These are phyloP conservation scores for Potorous gilbertii DNA, from an alignment of 2,797 vertebrate genomes.

Conservation along the genomic window DNA sequence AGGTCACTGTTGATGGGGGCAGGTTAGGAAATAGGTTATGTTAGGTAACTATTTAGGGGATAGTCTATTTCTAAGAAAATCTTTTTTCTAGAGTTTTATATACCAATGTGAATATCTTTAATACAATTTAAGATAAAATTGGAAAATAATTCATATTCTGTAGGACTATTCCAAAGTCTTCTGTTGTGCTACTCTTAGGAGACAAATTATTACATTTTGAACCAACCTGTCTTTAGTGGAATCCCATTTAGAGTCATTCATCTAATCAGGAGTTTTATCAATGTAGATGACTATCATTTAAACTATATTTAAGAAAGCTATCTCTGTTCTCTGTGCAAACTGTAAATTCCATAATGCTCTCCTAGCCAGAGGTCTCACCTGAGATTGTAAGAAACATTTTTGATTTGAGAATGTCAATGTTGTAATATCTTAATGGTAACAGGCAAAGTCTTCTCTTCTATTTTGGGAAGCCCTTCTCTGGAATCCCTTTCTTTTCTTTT, in stretches of 20 bases:
- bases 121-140: conserved; percentile 41
- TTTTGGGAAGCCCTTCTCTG: neutral
- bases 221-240: neutral
- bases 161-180: neutral
- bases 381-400: neutral
- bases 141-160: neutral
- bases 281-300: neutral
- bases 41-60: neutral
- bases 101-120: neutral
- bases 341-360: neutral
- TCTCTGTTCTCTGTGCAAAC: neutral
- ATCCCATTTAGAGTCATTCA: conserved; percentile 13
- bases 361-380: neutral
- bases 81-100: neutral
- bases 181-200: neutral
- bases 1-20: neutral
- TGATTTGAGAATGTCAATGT: neutral
- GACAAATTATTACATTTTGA: neutral
- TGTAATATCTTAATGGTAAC: conserved; percentile 17
- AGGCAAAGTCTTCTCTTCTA: neutral
- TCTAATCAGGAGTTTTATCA: neutral
- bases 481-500: neutral
- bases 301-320: conserved; percentile 3
- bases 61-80: neutral
- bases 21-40: neutral